Conservation (phyloP, 2,797 vertebrate species). For the Arrhamphus sclerolepis region DNA sequence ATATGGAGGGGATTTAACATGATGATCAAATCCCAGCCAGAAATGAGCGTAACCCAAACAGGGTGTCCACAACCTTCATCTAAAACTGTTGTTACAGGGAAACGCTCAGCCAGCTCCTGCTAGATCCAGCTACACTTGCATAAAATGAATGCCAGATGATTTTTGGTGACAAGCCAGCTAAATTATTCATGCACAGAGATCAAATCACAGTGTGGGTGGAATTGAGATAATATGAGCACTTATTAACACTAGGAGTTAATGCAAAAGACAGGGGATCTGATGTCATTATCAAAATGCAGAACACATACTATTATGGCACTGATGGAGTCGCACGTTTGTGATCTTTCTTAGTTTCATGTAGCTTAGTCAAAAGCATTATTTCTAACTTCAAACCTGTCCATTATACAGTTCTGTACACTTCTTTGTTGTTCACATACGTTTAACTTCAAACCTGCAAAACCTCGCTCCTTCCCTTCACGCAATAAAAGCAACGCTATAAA, state of each 20-base stretch:
- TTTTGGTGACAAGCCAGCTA: neutral
- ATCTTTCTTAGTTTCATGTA: neutral
- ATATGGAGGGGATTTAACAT: too few species aligned
- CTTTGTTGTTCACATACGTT: too few species aligned
- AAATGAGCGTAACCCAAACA: too few species aligned
- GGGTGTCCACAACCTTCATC: too few species aligned
- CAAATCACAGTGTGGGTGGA: neutral
- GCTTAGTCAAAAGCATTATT: neutral
- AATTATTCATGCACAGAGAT: neutral
- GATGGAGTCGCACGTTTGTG: neutral
- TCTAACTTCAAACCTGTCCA: neutral
- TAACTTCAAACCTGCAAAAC: neutral
- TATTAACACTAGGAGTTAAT: neutral
- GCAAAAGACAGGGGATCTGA: neutral
- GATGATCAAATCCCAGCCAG: too few species aligned
- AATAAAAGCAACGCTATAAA: constrained; percentile 1
- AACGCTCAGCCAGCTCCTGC: too few species aligned
- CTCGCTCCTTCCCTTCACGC: constrained; percentile 6
- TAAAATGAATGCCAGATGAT: neutral
- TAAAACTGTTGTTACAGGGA: too few species aligned
- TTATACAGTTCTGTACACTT: neutral
- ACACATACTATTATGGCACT: neutral
- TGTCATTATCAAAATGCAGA: neutral
- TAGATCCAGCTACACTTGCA: neutral
- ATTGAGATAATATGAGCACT: constrained; percentile 1